Conservation (phyloP, 2,797 vertebrate genomes). For the Anolis apletophallus region DNA sequence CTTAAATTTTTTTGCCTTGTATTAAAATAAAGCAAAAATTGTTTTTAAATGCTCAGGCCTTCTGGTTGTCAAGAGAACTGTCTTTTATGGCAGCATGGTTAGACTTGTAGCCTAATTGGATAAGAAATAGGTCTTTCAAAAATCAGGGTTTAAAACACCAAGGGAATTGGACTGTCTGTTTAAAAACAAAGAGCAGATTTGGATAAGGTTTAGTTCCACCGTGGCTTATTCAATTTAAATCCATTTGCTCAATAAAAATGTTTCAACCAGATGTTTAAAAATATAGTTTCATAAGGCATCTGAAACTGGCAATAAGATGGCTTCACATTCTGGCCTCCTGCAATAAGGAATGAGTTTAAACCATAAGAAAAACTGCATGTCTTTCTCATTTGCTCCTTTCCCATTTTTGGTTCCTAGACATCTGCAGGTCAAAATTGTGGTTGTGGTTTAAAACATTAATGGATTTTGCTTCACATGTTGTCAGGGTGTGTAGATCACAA, state of each 20-base stretch:
- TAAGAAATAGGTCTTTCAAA: neutral
- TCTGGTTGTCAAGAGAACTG: neutral
- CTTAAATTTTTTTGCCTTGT: neutral
- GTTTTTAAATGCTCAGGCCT: constrained; percentile 32
- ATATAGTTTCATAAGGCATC: neutral
- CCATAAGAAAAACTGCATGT: constrained; percentile 62
- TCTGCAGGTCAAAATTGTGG: constrained; percentile 43
- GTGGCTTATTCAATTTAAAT: constrained; percentile 60
- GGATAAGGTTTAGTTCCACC: constrained; percentile 53
- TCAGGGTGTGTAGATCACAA: neutral
- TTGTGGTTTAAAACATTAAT: constrained; percentile 48
- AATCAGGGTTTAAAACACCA: neutral
- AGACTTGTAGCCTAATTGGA: neutral
- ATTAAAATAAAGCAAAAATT: neutral
- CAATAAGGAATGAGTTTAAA: constrained; percentile 51
- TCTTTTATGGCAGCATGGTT: neutral
- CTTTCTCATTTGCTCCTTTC: constrained; percentile 54
- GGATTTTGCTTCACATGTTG: neutral
- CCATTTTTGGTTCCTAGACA: constrained; percentile 59
- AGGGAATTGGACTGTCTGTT: constrained; percentile 33
- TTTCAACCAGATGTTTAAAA: constrained; percentile 51
- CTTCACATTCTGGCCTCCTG: constrained; percentile 50
- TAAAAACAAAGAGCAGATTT: constrained; percentile 45
- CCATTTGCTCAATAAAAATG: constrained; percentile 46
- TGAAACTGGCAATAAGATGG: constrained; percentile 18